Percentiles rank a stretch among this genome's conserved stretches.
phyloP scores from a whole-genome alignment of 1,140 invertebrate genomes.

The Ostrea denselamellosa region DNA sequence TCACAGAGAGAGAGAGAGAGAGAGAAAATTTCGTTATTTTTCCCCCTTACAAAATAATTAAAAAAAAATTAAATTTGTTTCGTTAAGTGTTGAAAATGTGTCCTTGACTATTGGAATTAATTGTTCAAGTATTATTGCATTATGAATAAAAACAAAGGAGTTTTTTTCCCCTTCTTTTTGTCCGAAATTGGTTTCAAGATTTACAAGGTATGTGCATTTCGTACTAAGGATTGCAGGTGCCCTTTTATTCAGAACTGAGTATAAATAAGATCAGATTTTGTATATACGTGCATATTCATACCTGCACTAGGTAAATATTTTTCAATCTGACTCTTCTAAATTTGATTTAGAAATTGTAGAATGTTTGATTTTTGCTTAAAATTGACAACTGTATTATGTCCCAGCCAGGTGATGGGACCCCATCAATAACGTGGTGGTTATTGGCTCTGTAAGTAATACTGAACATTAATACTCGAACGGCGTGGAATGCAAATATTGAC shows the following conservation, averaged over 20 bases:
- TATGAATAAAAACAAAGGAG: background rate
- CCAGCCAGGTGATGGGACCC: too few species aligned
- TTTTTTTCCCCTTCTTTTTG: background rate
- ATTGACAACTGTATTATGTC: background rate
- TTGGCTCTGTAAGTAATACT: background rate
- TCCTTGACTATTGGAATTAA: background rate
- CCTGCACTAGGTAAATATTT: background rate
- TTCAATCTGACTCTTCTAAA: background rate
- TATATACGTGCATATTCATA: background rate
- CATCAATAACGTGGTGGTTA: too few species aligned
- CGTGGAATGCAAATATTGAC: constrained; percentile 22
- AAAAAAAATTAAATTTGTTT: background rate
- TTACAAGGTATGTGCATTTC: too few species aligned
- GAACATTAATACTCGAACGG: background rate
- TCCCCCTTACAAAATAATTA: background rate
- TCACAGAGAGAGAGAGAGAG: background rate
- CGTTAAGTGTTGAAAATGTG: background rate
- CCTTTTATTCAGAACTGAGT: too few species aligned
- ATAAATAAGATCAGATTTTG: too few species aligned
- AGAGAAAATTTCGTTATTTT: background rate
- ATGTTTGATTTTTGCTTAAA: background rate
- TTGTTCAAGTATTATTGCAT: background rate
- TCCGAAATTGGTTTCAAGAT: too few species aligned
- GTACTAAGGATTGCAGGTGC: too few species aligned
- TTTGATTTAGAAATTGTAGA: background rate